phyloP scores from a whole-genome alignment of 2,888 invertebrate species.

The Acanthosepion pharaonis region DNA sequence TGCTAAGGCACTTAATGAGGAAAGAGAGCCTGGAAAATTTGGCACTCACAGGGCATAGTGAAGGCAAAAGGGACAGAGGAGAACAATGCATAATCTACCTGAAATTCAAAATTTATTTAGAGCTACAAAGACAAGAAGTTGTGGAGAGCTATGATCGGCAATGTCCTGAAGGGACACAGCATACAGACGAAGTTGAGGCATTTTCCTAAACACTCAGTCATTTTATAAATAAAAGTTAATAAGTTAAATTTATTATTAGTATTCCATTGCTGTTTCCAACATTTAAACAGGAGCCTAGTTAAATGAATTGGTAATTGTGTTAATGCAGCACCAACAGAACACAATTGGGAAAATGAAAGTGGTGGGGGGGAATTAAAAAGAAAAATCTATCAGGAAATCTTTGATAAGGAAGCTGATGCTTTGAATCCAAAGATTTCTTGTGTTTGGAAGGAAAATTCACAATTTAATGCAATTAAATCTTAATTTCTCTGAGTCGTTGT shows the following conservation, averaged over 20 bases:
- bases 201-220: no score
- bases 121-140: no score
- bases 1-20: no score
- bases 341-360: not conserved
- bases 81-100: no score
- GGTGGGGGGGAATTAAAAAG: not conserved
- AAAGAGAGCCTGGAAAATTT: no score
- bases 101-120: no score
- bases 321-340: not conserved
- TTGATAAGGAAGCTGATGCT: not conserved
- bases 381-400: not conserved
- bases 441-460: not conserved
- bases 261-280: not conserved
- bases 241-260: not conserved
- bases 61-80: no score
- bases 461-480: not conserved
- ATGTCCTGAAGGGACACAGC: no score
- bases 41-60: no score
- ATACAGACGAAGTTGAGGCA: no score
- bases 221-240: no score
- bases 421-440: not conserved
- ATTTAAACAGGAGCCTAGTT: not conserved
- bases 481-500: not conserved
- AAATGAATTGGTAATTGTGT: not conserved
- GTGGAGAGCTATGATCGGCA: no score